A percentile compares a stretch with the other conserved stretches of the same genome.
These are phyloP conservation scores for Clinocottus analis DNA, from an alignment of 2,113 vertebrate species.

Conservation along the genomic window DNA sequence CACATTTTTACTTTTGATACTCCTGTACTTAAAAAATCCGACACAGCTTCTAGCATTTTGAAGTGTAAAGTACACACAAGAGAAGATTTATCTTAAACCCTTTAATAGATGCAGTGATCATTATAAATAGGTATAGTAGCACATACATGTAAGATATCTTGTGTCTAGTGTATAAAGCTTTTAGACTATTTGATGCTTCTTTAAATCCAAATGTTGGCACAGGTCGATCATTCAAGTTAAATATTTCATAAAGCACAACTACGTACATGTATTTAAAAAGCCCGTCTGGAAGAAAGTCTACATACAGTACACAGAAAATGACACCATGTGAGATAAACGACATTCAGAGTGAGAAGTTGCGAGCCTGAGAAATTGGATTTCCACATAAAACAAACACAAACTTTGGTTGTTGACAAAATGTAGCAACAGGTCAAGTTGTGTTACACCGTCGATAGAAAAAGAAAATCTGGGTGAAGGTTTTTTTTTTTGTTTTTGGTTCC, in stretches of 20 bases:
- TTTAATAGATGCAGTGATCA: slow-evolving; percentile 62
- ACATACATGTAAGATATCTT: slow-evolving; percentile 37
- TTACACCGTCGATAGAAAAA: slow-evolving; percentile 47
- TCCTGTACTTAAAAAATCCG: background rate
- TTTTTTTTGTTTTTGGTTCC: slow-evolving; percentile 30
- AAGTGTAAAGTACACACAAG: slow-evolving; percentile 27
- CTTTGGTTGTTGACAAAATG: slow-evolving; percentile 79
- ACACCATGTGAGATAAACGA: slow-evolving; percentile 53
- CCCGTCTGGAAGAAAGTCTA: background rate
- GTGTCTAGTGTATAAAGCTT: slow-evolving; percentile 60
- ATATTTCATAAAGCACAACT: slow-evolving; percentile 55
- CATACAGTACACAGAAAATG: slow-evolving; percentile 39
- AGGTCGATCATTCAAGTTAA: slow-evolving; percentile 31
- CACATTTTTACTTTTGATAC: background rate
- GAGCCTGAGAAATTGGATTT: slow-evolving; percentile 77
- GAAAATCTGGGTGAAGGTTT: background rate
- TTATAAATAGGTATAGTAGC: slow-evolving; percentile 59
- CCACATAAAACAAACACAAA: slow-evolving; percentile 49
- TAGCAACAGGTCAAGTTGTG: slow-evolving; percentile 61
- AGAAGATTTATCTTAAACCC: slow-evolving; percentile 12
- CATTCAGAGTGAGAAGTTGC: slow-evolving; percentile 67
- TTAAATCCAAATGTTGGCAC: slow-evolving; percentile 61
- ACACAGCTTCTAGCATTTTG: background rate
- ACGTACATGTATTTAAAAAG: slow-evolving; percentile 27
- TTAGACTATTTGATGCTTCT: slow-evolving; percentile 35